Base-by-base conservation (phyloP, 2,888 invertebrate species). In the Cancer borealis region DNA sequence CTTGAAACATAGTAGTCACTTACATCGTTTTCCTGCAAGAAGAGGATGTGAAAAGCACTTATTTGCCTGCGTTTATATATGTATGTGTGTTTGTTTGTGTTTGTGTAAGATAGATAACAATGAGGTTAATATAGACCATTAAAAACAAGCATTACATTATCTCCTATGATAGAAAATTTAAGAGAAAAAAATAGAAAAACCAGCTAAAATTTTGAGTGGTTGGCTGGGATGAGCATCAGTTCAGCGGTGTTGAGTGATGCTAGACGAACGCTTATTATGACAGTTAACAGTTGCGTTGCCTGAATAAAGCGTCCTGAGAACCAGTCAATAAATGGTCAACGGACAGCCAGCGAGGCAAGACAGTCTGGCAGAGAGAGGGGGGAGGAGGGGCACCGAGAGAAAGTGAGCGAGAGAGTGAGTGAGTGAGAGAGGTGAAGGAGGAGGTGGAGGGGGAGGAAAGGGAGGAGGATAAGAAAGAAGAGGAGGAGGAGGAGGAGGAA, bases 251-350 rank as follows among this genome's bases (percentile, higher is more conserved):
- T 39, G 39, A 39, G 39, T 39, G 39, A 54, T 54, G 54, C 54
- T 54, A 10, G 54, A 54, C 30, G 79, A 90, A 90, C 49, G 4
- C 60, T 91, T 91, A 91, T 73, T 30, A 73, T 49, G 46, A 47
- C 91, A 73, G 73, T 73, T 91, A 91, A 91, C 91, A 91, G 91
- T 73, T n/a, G 46, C 26, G n/a, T 91, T 60, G 30, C 6, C 12
- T 10, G 73, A n/a, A 73, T 66, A 91, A 66, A 46, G 91, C 91
- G 6, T 26, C 91, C 46, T 39, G 73, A 49, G 73, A 91, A 66
- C n/a, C 91, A 66, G 73, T 91, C 91, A 73, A 73, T 91, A 91
- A 91, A 45, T 91, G 91, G 60, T 49, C 73, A 91, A 73, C 91
- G 91, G 91, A 39, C 73, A 12, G 14, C 14, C 73, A 12, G 14